These are phyloP conservation scores for Drosophila fulvimacula DNA, from an alignment of 2,888 invertebrate species.

Conservation along the genomic window DNA sequence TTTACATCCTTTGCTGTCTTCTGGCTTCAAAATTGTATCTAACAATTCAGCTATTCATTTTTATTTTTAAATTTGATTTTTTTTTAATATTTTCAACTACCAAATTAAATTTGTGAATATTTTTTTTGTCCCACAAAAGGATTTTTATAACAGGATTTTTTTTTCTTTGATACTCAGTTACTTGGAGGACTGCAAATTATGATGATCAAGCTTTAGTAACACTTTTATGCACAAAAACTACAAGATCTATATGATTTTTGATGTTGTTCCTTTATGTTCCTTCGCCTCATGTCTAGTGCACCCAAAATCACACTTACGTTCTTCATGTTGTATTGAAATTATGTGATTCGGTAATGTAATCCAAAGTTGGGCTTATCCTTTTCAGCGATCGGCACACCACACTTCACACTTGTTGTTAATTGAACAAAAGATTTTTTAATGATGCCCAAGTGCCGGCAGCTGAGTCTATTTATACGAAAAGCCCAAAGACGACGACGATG, in stretches of 20 bases:
- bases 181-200: slow-evolving; percentile 2
- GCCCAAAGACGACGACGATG: slow-evolving; percentile 45
- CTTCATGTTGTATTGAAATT: slow-evolving; percentile 70
- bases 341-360: slow-evolving; percentile 45
- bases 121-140: background rate
- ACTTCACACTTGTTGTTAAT: slow-evolving; percentile 78
- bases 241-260: background rate
- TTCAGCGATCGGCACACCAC: slow-evolving; percentile 45
- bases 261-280: background rate
- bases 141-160: background rate
- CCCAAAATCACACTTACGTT: slow-evolving; percentile 72
- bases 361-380: slow-evolving; percentile 63
- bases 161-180: background rate
- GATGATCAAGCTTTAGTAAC: background rate
- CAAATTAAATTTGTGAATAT: background rate
- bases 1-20: background rate
- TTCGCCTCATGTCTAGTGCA: background rate
- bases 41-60: too few species aligned
- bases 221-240: background rate
- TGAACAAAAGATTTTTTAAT: slow-evolving; percentile 84
- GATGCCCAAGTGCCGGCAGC: slow-evolving; percentile 84
- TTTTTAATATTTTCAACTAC: background rate
- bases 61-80: too few species aligned
- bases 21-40: background rate
- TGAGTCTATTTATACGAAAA: slow-evolving; percentile 84